These are phyloP conservation scores for Malaclemys terrapin DNA, from an alignment of 2,113 vertebrate species.

Conservation along the genomic window DNA sequence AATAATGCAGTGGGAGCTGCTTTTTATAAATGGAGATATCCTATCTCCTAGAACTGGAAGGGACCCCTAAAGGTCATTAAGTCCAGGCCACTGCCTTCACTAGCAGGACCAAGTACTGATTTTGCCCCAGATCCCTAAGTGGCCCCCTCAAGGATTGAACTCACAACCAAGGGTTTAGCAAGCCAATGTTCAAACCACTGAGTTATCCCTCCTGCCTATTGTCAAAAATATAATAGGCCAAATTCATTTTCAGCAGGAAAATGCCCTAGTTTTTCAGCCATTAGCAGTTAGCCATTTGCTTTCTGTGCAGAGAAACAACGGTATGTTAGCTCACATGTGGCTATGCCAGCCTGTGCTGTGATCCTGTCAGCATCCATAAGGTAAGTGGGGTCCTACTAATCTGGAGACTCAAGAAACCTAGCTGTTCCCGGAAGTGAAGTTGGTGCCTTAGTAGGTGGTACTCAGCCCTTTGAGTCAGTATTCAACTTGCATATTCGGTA, in stretches of 20 bases:
- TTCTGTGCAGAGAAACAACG: neutral
- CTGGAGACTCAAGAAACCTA: neutral
- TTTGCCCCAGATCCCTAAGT: too few relatives aligned
- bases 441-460: neutral
- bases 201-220: neutral
- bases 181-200: too few relatives aligned
- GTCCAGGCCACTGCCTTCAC: too few relatives aligned
- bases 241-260: neutral
- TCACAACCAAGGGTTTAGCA: too few relatives aligned
- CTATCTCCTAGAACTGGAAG: too few relatives aligned
- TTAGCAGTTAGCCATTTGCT: neutral
- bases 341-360: neutral
- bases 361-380: neutral
- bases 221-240: neutral
- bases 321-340: neutral
- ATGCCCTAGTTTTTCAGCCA: neutral
- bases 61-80: too few relatives aligned
- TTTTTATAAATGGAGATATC: too few relatives aligned
- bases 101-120: too few relatives aligned
- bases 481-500: neutral
- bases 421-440: neutral
- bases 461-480: neutral
- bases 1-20: neutral
- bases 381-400: neutral
- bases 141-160: too few relatives aligned